Conservation (phyloP, 2,797 vertebrate genomes). For the Fringilla coelebs region DNA sequence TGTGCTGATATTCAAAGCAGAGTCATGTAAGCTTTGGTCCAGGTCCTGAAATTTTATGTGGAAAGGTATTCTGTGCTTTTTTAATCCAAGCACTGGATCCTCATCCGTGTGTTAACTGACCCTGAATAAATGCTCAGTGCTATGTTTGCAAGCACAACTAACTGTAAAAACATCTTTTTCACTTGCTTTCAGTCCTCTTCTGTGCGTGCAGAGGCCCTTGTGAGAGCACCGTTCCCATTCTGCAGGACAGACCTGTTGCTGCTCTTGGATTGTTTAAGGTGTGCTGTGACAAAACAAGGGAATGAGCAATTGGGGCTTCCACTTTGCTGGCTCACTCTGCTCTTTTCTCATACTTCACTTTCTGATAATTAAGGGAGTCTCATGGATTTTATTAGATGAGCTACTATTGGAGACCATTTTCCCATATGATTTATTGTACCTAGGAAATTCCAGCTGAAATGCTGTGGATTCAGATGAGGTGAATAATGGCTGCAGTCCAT, state of each 20-base stretch:
- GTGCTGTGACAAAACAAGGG: background rate
- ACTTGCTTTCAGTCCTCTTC: background rate
- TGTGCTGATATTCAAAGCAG: background rate
- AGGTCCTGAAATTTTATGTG: background rate
- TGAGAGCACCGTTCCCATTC: background rate
- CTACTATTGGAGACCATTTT: background rate
- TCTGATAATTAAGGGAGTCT: background rate
- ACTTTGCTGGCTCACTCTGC: background rate
- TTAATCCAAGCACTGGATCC: background rate
- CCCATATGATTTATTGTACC: background rate
- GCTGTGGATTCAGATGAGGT: conserved; percentile 2
- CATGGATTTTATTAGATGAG: background rate
- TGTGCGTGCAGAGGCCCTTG: background rate
- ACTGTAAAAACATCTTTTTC: background rate
- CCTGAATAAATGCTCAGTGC: background rate
- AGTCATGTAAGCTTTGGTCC: background rate
- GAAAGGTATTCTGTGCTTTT: background rate
- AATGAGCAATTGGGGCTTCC: background rate
- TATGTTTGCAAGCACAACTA: background rate
- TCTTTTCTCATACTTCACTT: background rate
- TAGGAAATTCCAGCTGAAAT: conserved; percentile 7
- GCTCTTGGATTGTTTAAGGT: background rate
- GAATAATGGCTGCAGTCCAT: conserved; percentile 11
- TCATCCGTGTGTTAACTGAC: background rate
- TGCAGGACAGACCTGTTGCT: background rate